These are phyloP conservation scores for Drosophila cognata DNA, from an alignment of 2,888 invertebrate species.

Conservation along the genomic window DNA sequence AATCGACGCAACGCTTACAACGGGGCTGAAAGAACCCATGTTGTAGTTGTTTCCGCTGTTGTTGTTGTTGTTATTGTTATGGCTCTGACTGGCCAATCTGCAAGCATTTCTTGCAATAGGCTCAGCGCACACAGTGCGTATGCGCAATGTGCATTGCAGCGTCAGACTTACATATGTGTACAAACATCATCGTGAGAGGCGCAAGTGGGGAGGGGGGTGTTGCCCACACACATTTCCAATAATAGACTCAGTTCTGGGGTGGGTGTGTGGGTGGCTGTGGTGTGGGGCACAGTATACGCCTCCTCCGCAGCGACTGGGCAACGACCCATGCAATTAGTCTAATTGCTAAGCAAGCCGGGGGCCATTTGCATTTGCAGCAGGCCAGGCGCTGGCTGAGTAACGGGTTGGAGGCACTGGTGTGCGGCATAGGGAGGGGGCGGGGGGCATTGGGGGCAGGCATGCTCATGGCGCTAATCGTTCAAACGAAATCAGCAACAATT, in stretches of 20 bases:
- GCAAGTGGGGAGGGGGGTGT: neutral
- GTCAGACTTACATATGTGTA: constrained; percentile 5
- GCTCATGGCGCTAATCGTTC: constrained; percentile 83
- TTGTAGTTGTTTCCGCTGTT: neutral
- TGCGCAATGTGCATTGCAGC: constrained; percentile 70
- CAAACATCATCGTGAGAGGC: neutral
- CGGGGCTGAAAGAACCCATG: neutral
- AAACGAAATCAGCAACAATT: constrained; percentile 85
- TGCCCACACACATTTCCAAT: constrained; percentile 8
- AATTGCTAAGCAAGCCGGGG: constrained; percentile 75
- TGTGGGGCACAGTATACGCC: constrained; percentile 34
- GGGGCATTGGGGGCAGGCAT: constrained; percentile 16
- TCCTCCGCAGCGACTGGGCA: constrained; percentile 48
- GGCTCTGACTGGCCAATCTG: constrained; percentile 70
- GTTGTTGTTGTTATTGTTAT: constrained; percentile 19
- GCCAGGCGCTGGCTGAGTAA: neutral
- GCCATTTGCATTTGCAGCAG: constrained; percentile 71
- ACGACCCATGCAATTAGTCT: constrained; percentile 75
- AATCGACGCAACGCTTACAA: constrained; percentile 46
- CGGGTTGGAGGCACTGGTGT: constrained; percentile 4
- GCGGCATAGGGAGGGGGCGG: neutral
- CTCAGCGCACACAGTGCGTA: constrained; percentile 75
- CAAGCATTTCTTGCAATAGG: constrained; percentile 78
- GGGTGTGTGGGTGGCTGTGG: neutral
- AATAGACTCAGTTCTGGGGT: neutral